Base-by-base conservation (phyloP, 2,797 vertebrate species). In the Coregonus ussuriensis region DNA sequence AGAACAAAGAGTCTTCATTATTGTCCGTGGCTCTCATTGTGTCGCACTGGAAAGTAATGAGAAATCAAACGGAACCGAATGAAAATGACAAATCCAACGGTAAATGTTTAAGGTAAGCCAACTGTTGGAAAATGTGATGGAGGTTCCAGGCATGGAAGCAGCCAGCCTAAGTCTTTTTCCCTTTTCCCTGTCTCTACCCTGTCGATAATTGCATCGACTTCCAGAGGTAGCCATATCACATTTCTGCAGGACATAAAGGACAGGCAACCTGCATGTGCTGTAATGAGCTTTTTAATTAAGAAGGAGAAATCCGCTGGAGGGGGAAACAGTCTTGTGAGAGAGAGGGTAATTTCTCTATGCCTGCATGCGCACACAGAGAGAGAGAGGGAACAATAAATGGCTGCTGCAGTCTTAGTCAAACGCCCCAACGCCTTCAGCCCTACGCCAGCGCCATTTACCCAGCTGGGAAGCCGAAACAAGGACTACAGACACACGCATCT, bases 211-310 rank as follows among this genome's bases (percentile, higher is more conserved):
- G 79, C 79, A 87, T 86, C 31, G 74, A 81, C 81, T 83, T 80
- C 63, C 75, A 41, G 79, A 72, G 81, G 37, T 70, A 71, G 80
- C 81, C 65, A 15, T 84, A 83, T 87, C 84, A 86, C 84, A 81
- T 88, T 86, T 88, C 85, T 82, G 81, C 80, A 79, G 84, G 85
- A 88, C 78, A 85, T 77, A 83, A 91, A 82, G 84, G 83, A 93
- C 84, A 85, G 88, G 82, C 82, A 83, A 86, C 83, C 87, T 88
- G 87, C 85, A 62, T 79, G 81, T 79, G 82, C 82, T 74, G 77
- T 91, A 93, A 94, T 93, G 87, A 92, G 90, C 86, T 92, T 92
- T 92, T 91, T 93, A 89, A 92, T 93, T 93, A 94, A 91, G 88
- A 89, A 84, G 79, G 84, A 88, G 88, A 89, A 87, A 86, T 79